Evolutionary conservation across 2,888 invertebrate species (phyloP).

Genomic region (Rhogogaster chlorosoma): DNA sequence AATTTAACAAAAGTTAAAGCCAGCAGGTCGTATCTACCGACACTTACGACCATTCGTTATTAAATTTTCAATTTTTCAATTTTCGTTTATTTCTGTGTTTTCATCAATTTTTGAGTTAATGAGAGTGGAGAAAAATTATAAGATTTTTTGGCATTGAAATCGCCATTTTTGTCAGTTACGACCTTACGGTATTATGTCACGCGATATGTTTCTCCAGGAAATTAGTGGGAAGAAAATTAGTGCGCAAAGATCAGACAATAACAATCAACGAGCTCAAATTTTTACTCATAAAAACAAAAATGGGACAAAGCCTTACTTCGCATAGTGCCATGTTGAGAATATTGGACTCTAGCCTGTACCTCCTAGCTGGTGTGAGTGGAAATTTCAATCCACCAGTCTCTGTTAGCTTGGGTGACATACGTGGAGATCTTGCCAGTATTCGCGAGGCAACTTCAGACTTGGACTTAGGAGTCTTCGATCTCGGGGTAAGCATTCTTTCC

Average conservation of each 20-base stretch:
- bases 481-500: conserved; percentile 64
- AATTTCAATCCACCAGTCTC: conserved; percentile 58
- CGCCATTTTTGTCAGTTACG: too few species aligned
- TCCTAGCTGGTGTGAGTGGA: conserved; percentile 58
- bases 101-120: too few species aligned
- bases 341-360: neutral
- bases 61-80: too few species aligned
- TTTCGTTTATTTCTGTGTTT: too few species aligned
- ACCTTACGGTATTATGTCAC: too few species aligned
- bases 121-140: too few species aligned
- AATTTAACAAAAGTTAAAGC: too few species aligned
- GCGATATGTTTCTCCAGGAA: neutral
- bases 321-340: conserved; percentile 33
- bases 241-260: neutral
- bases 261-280: neutral
- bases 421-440: conserved; percentile 30
- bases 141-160: too few species aligned
- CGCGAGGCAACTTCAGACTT: conserved; percentile 40
- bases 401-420: neutral
- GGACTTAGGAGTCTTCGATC: conserved; percentile 45
- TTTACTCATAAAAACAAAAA: neutral
- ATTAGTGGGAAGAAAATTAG: neutral
- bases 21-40: too few species aligned
- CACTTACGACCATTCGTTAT: too few species aligned
- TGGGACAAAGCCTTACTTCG: neutral